Base-by-base conservation (phyloP, 2,113 vertebrate species). In the Piprites chloris region DNA sequence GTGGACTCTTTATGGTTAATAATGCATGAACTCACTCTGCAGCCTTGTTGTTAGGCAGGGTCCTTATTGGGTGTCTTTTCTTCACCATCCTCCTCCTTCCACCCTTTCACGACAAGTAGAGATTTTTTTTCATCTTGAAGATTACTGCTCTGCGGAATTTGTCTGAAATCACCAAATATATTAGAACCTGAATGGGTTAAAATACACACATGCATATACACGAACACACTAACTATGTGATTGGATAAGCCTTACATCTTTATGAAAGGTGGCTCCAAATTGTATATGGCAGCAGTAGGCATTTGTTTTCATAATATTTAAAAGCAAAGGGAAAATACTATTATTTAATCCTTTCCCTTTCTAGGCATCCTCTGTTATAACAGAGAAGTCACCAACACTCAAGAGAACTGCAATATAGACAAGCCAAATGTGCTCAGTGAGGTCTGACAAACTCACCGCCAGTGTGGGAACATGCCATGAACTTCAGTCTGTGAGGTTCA, bases 1-100 rank as follows among this genome's bases (percentile, higher is more conserved):
- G 85, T 85, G 84, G 81, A 87, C 87, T 82, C 69, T 91, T 82
- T 87, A 79, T 75, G 44, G 90, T 93, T 95, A 97, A 91, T 93
- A 95, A 94, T 89, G 90, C 85, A 96, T 93, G 92, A 94, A 93
- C 74, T 67, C 77, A 87, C 65, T 91, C 56, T 82, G 71, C 39
- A 72, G 35, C 67, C 66, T 63, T 93, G 47, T 78, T 4, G 2
- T 87, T 81, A 91, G 50, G 20, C 73, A 71, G 32, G 28, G 37
- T 86, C 69, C 80, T 83, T 84, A 55, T 27, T 1, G 0, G 2
- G 8, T 72, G 30, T 52, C 67, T 65, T 87, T 76, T 79, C 53
- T 91, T 87, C 77, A 63, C 30, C 39, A 9, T 78, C 23, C 28
- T 95, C 33, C 22, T 89, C 33, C 19, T 66, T 55, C 65, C 17